Conservation (phyloP, 2,113 vertebrate species). For the Axis porcinus region DNA sequence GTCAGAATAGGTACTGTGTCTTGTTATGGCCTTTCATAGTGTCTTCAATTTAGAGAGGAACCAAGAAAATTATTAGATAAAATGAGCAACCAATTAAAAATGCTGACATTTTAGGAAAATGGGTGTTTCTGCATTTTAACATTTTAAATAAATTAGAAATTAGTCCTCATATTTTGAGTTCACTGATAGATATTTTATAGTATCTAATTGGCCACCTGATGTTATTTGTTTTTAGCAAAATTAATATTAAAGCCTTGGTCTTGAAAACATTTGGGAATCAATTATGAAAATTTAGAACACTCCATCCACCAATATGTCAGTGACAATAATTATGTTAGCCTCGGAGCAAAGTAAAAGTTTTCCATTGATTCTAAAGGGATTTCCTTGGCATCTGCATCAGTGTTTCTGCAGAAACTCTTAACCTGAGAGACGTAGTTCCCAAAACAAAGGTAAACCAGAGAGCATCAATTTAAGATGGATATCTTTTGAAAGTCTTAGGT, state of each 20-base stretch:
- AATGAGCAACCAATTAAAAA: neutral
- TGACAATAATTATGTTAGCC: slow-evolving; percentile 15
- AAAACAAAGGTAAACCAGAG: neutral
- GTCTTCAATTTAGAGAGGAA: slow-evolving; percentile 1
- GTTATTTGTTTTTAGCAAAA: neutral
- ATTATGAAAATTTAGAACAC: neutral
- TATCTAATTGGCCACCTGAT: neutral
- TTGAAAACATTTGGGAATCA: slow-evolving; percentile 42
- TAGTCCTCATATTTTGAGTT: neutral
- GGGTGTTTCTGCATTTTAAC: neutral
- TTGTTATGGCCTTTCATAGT: neutral
- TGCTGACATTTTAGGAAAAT: neutral
- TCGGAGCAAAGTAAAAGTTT: neutral
- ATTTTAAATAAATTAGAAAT: slow-evolving; percentile 16
- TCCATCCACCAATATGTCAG: neutral
- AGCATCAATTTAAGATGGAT: neutral
- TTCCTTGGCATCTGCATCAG: neutral
- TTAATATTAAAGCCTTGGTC: neutral
- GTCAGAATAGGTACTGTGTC: neutral
- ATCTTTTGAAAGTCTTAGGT: neutral
- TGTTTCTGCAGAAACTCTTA: neutral
- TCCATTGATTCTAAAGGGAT: slow-evolving; percentile 36
- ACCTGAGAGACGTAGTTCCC: neutral
- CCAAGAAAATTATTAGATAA: neutral
- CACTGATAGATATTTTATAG: neutral